Evolutionary conservation across 2,113 vertebrate genomes (phyloP).

Genomic region (Marmota monax): DNA sequence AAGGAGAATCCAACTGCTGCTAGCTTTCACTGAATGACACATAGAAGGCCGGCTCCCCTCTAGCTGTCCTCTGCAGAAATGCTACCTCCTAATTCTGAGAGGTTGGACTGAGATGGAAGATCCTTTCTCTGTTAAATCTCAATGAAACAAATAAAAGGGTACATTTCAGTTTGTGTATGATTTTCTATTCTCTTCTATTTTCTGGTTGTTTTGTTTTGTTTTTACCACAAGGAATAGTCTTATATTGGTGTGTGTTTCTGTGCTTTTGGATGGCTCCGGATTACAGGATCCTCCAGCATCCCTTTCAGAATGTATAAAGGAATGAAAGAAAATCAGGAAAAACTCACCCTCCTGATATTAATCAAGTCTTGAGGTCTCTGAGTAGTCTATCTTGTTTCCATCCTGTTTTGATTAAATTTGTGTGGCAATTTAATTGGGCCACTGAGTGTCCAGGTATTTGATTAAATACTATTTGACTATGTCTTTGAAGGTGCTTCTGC

Average conservation of each 20-base stretch:
- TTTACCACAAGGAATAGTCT: not conserved
- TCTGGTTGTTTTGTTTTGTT: too few relatives aligned
- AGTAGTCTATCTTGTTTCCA: not conserved
- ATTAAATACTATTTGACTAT: not conserved
- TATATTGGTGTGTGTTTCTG: not conserved
- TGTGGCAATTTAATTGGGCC: not conserved
- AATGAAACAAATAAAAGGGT: not conserved
- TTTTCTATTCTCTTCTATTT: not conserved
- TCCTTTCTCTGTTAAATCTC: not conserved
- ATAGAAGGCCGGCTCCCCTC: not conserved
- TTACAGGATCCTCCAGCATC: not conserved
- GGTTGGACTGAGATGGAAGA: rapidly evolving
- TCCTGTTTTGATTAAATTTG: not conserved
- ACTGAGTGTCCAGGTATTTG: not conserved
- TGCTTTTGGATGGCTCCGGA: not conserved
- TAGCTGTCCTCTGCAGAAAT: not conserved
- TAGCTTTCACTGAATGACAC: not conserved
- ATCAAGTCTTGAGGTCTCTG: not conserved
- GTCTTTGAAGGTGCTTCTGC: not conserved
- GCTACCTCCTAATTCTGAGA: not conserved
- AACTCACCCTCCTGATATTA: not conserved
- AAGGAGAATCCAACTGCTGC: not conserved
- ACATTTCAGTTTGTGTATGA: not conserved
- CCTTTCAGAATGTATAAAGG: not conserved
- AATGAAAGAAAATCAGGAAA: not conserved